Conservation (phyloP, 2,113 vertebrate species). For the Zosterops japonicus region DNA sequence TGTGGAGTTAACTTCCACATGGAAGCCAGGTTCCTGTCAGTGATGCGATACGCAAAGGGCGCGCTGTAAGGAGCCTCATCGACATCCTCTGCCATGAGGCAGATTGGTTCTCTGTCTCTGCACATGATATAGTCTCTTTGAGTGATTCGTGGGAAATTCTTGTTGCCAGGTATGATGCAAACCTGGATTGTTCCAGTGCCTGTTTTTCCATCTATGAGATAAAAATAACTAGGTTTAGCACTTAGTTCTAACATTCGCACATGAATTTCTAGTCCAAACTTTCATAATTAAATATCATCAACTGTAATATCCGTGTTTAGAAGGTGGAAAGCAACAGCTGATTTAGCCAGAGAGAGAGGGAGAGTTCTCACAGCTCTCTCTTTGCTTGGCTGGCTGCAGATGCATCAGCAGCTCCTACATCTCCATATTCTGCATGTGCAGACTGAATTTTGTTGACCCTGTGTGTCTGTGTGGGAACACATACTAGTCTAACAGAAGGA, state of each 20-base stretch:
- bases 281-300: background rate
- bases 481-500: background rate
- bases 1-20: slow-evolving; percentile 72
- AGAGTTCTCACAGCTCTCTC: background rate
- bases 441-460: background rate
- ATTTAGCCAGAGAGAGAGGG: background rate
- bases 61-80: slow-evolving; percentile 71
- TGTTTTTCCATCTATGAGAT: slow-evolving; percentile 77
- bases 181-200: slow-evolving; percentile 85
- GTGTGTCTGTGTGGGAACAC: background rate
- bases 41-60: slow-evolving; percentile 78
- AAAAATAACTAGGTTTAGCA: background rate
- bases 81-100: slow-evolving; percentile 72
- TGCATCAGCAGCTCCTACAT: background rate
- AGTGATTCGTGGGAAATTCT: slow-evolving; percentile 74
- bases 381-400: background rate
- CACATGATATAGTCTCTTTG: slow-evolving; percentile 68
- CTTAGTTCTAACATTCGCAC: background rate
- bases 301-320: background rate
- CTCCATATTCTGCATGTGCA: background rate
- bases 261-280: background rate
- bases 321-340: background rate
- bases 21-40: slow-evolving; percentile 13
- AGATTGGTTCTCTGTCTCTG: slow-evolving; percentile 61
- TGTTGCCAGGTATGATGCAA: slow-evolving; percentile 79